Conservation (phyloP, 2,797 vertebrate genomes). For the Prunella strophiata region DNA sequence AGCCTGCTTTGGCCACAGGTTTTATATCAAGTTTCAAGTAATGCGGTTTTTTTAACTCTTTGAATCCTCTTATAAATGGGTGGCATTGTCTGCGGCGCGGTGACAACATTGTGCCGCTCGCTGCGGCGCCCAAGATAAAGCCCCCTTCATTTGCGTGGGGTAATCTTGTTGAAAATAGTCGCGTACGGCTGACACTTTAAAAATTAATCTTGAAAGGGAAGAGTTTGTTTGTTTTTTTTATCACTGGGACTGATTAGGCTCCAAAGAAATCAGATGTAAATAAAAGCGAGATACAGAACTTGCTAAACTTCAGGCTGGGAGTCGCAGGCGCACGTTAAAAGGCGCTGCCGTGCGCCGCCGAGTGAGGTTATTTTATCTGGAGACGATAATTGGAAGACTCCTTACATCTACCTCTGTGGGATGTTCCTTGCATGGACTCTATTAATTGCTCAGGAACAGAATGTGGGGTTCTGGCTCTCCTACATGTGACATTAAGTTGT, state of each 20-base stretch:
- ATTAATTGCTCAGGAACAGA: conserved; percentile 20
- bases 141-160: conserved; percentile 37
- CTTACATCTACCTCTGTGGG: not conserved
- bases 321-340: not conserved
- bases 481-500: conserved; percentile 26
- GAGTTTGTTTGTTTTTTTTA: conserved; percentile 32
- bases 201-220: conserved; percentile 62
- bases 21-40: conserved; percentile 81
- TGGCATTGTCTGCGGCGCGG: conserved; percentile 47
- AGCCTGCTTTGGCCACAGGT: conserved; percentile 79
- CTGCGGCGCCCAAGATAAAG: conserved; percentile 47
- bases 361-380: not conserved
- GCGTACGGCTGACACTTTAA: conserved; percentile 22
- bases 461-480: not conserved
- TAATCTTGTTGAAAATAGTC: conserved; percentile 37
- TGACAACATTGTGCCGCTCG: conserved; percentile 54
- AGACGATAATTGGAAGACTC: conserved; percentile 12
- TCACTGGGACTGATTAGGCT: not conserved
- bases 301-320: not conserved
- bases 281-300: conserved; percentile 1
- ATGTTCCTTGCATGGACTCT: not conserved
- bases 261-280: conserved; percentile 49
- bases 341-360: not conserved
- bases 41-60: conserved; percentile 79
- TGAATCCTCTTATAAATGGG: conserved; percentile 67